Conservation (phyloP, 2,113 vertebrate genomes). For the Campylorhamphus procurvoides region DNA sequence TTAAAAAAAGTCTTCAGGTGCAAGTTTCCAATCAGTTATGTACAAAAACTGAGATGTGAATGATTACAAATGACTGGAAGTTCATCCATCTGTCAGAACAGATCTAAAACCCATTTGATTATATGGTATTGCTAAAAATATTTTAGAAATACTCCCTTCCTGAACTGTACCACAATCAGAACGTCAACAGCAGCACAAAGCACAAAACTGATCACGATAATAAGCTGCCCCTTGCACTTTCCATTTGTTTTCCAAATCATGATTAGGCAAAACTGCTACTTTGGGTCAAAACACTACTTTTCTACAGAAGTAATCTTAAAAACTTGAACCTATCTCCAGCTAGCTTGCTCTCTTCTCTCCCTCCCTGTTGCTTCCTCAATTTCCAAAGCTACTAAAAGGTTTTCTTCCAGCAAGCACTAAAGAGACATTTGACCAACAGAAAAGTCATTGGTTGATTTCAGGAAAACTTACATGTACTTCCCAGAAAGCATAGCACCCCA, state of each 20-base stretch:
- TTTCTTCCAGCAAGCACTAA: neutral
- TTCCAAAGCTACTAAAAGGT: neutral
- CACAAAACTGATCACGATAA: neutral
- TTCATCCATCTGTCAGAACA: neutral
- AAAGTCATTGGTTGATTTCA: neutral
- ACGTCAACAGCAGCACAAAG: neutral
- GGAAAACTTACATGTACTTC: neutral
- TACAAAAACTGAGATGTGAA: neutral
- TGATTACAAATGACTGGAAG: neutral
- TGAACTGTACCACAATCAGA: neutral
- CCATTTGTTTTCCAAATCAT: neutral
- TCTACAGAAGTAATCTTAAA: neutral
- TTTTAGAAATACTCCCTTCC: neutral
- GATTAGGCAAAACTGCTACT: neutral
- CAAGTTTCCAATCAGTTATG: neutral
- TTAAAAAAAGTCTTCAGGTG: neutral
- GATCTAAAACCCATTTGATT: neutral
- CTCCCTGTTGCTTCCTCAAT: neutral
- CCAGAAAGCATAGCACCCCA: neutral
- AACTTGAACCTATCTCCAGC: neutral
- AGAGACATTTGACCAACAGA: neutral
- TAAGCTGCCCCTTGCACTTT: neutral
- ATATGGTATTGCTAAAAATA: neutral
- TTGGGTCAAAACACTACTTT: neutral
- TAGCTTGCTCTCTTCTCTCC: neutral